A percentile compares a stretch with the other conserved stretches of the same genome.
These are phyloP conservation scores for Cheumatopsyche charites DNA, from an alignment of 1,140 invertebrate species.

Conservation along the genomic window DNA sequence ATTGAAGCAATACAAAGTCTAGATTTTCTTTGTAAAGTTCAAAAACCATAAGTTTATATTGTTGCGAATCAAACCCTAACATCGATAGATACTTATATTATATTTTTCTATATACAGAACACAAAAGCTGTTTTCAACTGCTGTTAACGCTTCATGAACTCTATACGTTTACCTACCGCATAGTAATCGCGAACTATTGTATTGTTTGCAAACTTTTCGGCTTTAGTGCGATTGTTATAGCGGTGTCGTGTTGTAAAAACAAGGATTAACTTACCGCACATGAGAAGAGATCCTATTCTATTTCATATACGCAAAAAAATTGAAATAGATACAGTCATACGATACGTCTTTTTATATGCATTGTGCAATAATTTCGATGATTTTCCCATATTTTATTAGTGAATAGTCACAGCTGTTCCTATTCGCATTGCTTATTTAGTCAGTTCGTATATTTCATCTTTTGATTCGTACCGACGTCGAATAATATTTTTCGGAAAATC, in stretches of 20 bases:
- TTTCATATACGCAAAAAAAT: neutral
- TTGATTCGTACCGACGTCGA: neutral
- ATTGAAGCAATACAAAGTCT: too few relatives aligned
- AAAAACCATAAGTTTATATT: too few relatives aligned
- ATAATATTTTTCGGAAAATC: neutral
- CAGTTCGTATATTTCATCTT: neutral
- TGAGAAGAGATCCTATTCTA: neutral
- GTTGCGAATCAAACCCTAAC: too few relatives aligned
- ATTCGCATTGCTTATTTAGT: neutral
- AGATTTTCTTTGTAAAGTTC: too few relatives aligned
- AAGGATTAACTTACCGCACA: slow-evolving; percentile 35
- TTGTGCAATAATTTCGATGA: too few relatives aligned
- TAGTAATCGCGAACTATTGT: slow-evolving; percentile 18
- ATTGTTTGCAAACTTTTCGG: slow-evolving; percentile 38
- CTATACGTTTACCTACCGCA: slow-evolving; percentile 34
- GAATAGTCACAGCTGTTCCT: neutral
- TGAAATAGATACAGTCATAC: slow-evolving; percentile 12
- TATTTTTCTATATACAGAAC: too few relatives aligned
- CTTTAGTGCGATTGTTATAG: slow-evolving; percentile 34
- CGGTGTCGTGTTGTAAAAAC: slow-evolving; percentile 36
- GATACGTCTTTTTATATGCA: neutral
- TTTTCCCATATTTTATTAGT: neutral
- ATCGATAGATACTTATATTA: too few relatives aligned
- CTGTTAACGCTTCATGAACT: slow-evolving; percentile 15
- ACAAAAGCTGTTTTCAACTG: neutral